Evolutionary conservation across 2,888 invertebrate genomes (phyloP), one percentile per base, ranked within the genome.

Genomic region (Drosophila prostipennis): DNA sequence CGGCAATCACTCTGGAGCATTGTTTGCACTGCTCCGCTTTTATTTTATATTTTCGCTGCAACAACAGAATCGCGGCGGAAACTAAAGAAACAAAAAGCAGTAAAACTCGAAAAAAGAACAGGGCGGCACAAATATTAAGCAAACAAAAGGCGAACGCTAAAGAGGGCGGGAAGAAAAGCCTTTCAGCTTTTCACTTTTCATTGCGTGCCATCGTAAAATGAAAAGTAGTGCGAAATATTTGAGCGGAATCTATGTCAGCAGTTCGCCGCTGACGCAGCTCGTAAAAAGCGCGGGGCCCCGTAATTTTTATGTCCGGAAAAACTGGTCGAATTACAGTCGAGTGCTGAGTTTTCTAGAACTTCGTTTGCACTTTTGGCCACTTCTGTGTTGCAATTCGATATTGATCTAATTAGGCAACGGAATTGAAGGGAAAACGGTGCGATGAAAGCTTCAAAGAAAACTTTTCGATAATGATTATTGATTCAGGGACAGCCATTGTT

Each of bases 221-320:
- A 77, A 79, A 81, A 83, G 70, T 78, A 67, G 78, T 77, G 75
- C 69, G 64, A 79, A 78, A 80, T 78, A 75, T 83, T 80, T 70
- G 73, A 68, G 56, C 51, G 19, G 49, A 80, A 80, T 78, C 79
- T 75, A 77, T 82, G 79, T 79, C 81, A 80, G 78, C 79, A 74
- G 60, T 65, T 59, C 52, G 53, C 48, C 51, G 36, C 46, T 46
- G 46, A 46, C 16, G 32, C 46, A 16, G 46, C 26, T 54, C 67
- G 60, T 71, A 68, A 74, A 69, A 55, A 63, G 46, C 54, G 39
- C 45, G 36, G 36, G 14, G 36, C 42, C 36, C 37, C 61, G 64
- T 63, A 56, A 53, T 70, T 70, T 70, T 72, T 49, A 71, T 70
- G 56, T n/a, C 36, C 49, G 43, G n/a, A 55, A 68, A 42, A 60